A percentile compares a stretch with the other conserved stretches of the same genome.
phyloP scores from a whole-genome alignment of 2,888 invertebrate genomes.

The Pammene aurita region DNA sequence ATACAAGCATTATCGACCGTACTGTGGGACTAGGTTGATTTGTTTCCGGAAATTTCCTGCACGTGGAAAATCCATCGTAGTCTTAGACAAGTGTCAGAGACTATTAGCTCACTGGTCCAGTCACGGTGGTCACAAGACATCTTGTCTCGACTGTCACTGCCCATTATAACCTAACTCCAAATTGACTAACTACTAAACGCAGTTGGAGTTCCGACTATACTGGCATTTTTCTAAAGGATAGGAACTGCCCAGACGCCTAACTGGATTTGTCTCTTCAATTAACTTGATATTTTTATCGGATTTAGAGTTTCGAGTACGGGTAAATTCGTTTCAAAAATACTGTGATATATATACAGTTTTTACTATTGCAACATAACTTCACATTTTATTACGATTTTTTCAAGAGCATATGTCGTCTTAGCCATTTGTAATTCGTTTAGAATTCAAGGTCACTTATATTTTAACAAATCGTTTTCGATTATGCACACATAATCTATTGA shows the following conservation, averaged over 20 bases:
- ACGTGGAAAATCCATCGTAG: conserved; percentile 1
- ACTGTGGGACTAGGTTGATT: too few relatives aligned
- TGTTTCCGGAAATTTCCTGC: neutral
- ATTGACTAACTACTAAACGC: neutral
- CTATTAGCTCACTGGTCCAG: conserved; percentile 14
- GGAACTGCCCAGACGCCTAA: conserved; percentile 5
- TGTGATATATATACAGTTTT: too few relatives aligned
- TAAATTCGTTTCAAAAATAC: neutral
- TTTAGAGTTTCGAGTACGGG: neutral
- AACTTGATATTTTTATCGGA: conserved; percentile 29
- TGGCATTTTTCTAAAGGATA: neutral
- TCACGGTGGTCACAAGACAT: conserved; percentile 1
- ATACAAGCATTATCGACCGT: too few relatives aligned
- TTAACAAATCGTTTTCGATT: too few relatives aligned
- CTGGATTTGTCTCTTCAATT: conserved; percentile 27
- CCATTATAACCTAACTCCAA: neutral
- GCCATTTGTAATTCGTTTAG: too few relatives aligned
- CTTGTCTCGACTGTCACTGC: neutral
- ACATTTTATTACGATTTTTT: too few relatives aligned
- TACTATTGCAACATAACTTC: too few relatives aligned
- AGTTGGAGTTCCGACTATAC: conserved; percentile 3
- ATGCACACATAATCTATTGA: too few relatives aligned
- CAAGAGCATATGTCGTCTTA: too few relatives aligned
- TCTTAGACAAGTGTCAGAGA: conserved; percentile 8
- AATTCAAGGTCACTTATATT: too few relatives aligned